Conservation (phyloP, 2,113 vertebrate species). For the Propithecus coquereli region DNA sequence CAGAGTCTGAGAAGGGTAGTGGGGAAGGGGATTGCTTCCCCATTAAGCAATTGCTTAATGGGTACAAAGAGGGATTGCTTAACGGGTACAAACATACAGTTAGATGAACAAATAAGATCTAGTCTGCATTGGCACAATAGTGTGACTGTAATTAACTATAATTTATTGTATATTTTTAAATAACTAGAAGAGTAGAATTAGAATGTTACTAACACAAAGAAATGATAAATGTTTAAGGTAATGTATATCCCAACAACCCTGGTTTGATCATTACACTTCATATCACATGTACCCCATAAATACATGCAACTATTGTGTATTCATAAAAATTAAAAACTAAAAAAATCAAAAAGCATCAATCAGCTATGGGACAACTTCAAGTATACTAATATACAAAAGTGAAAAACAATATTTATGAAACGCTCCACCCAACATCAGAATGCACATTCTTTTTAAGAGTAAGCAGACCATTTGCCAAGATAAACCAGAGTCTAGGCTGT, state of each 20-base stretch:
- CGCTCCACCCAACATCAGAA: neutral
- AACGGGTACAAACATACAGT: neutral
- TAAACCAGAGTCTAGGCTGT: neutral
- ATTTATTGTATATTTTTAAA: neutral
- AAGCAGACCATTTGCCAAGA: neutral
- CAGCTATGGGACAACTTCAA: neutral
- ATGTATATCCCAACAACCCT: neutral
- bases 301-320: neutral
- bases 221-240: neutral
- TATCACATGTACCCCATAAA: neutral
- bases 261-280: neutral
- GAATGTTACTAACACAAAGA: neutral
- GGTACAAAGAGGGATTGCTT: neutral
- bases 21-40: too few relatives aligned
- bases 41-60: too few relatives aligned
- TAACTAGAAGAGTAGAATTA: neutral
- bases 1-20: neutral
- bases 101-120: neutral
- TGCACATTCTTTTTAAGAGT: neutral
- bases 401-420: conserved; percentile 28
- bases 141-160: neutral
- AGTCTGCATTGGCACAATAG: neutral
- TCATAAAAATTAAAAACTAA: neutral
- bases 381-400: neutral
- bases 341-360: neutral